Conservation (phyloP, 1,140 invertebrate genomes). For the Apis florea region DNA sequence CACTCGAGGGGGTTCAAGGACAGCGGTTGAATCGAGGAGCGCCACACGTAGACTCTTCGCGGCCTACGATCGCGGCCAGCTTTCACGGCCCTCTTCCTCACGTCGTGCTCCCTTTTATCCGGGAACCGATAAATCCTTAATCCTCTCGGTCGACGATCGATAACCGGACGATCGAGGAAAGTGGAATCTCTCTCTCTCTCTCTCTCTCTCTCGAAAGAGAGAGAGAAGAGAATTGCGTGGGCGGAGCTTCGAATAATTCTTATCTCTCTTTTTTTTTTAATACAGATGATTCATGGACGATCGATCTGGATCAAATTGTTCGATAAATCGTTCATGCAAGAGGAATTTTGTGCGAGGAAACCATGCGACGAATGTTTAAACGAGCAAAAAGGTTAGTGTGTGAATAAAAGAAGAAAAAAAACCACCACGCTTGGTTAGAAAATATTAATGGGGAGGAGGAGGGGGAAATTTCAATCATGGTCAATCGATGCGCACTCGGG, state of each 20-base stretch:
- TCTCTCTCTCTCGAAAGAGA: too few relatives aligned
- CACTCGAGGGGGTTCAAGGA: slow-evolving; percentile 74
- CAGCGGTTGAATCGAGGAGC: slow-evolving; percentile 59
- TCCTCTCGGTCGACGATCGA: background rate
- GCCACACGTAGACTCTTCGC: slow-evolving; percentile 30
- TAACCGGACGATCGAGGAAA: background rate
- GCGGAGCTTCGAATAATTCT: too few relatives aligned
- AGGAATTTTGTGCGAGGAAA: too few relatives aligned
- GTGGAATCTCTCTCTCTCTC: background rate
- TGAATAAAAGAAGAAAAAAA: too few relatives aligned
- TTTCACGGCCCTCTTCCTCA: slow-evolving; percentile 17
- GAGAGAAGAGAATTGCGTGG: background rate
- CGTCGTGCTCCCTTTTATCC: background rate
- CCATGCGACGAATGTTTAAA: background rate
- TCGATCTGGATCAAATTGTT: background rate
- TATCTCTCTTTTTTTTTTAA: too few relatives aligned
- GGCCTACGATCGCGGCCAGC: slow-evolving; percentile 21
- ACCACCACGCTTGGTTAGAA: too few relatives aligned
- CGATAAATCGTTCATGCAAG: background rate
- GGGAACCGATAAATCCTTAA: background rate
- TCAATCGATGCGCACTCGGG: slow-evolving; percentile 18
- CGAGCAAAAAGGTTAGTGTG: background rate
- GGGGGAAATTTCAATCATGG: background rate
- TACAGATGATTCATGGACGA: background rate
- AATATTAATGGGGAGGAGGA: background rate